Evolutionary conservation across 2,888 invertebrate genomes (phyloP).

Genomic region (Dione juno): DNA sequence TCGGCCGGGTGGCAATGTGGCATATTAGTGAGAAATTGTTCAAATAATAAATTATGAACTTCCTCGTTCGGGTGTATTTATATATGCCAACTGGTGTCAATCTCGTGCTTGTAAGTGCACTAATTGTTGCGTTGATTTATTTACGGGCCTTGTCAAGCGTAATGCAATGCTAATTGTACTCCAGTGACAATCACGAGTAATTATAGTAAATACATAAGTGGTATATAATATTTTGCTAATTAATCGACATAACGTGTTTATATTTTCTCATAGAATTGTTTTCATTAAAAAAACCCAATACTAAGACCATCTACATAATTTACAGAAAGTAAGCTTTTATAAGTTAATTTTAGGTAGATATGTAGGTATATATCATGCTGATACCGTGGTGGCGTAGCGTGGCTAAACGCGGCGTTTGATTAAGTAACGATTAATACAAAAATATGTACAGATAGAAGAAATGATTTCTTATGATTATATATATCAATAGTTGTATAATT

Average conservation of each 20-base stretch:
- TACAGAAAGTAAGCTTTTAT: no score
- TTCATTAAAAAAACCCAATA: no score
- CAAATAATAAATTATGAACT: constrained; percentile 66
- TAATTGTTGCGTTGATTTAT: constrained; percentile 47
- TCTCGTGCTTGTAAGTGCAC: constrained; percentile 51
- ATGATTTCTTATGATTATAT: no score
- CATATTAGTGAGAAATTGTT: constrained; percentile 71
- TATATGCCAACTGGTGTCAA: constrained; percentile 54
- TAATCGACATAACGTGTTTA: not conserved
- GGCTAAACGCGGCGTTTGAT: no score
- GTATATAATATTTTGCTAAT: constrained; percentile 1
- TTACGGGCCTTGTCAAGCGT: constrained; percentile 17
- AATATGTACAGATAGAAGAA: no score
- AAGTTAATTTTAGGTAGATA: no score
- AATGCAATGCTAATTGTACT: constrained; percentile 19
- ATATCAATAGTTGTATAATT: no score
- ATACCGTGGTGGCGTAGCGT: no score
- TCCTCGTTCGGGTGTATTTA: constrained; percentile 56
- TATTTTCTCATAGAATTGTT: no score
- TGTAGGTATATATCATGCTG: no score
- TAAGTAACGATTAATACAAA: no score
- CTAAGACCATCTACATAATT: no score
- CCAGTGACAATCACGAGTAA: constrained; percentile 19
- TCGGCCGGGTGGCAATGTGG: constrained; percentile 68
- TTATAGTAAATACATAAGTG: constrained; percentile 8